phyloP scores from a whole-genome alignment of 2,113 vertebrate species.

The Odobenus rosmarus region DNA sequence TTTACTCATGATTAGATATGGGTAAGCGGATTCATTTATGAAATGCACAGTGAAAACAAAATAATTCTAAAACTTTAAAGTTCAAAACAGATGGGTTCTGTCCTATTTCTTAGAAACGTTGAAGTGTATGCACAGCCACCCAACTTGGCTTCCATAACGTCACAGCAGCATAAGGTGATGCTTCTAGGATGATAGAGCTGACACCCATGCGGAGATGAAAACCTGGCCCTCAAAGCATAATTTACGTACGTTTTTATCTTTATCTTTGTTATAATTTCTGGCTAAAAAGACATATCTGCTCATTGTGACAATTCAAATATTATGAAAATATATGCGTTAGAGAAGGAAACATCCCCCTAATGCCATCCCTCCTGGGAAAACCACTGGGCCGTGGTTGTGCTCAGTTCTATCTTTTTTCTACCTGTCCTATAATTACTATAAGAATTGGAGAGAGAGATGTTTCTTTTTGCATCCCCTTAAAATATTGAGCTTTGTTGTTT shows the following conservation, averaged over 20 bases:
- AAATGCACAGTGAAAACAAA: slow-evolving; percentile 37
- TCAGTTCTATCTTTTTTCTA: not conserved
- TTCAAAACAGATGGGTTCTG: slow-evolving; percentile 6
- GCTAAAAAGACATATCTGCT: not conserved
- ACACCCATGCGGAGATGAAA: not conserved
- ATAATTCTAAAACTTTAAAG: not conserved
- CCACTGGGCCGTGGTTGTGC: not conserved
- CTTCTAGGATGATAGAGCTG: fast-evolving
- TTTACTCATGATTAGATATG: slow-evolving; percentile 29
- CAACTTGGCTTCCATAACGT: not conserved
- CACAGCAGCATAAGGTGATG: not conserved
- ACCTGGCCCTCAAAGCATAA: not conserved
- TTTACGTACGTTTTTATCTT: not conserved
- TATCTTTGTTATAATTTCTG: not conserved
- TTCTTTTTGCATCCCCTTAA: not conserved
- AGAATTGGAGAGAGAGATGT: not conserved
- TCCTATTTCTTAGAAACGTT: not conserved
- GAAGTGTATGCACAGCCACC: not conserved
- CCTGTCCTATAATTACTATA: not conserved
- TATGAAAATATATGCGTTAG: not conserved
- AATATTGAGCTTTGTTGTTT: not conserved
- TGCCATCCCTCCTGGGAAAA: not conserved
- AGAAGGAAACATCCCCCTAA: not conserved
- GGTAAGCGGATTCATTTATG: not conserved
- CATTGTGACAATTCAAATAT: not conserved